phyloP scores from a whole-genome alignment of 2,888 invertebrate species.

The Lutraria lutraria region DNA sequence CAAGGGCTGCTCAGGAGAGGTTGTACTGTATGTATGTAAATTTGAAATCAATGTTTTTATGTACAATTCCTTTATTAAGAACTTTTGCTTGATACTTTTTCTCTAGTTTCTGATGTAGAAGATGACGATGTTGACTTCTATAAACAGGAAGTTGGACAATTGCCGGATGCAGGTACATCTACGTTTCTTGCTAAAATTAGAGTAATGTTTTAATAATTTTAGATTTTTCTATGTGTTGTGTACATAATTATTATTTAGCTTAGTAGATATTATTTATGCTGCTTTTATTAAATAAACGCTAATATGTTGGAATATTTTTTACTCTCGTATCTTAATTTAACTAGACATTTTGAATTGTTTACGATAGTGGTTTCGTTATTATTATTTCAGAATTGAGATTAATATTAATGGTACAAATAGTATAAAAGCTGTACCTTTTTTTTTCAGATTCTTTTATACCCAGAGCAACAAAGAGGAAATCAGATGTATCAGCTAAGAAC shows the following conservation, averaged over 20 bases:
- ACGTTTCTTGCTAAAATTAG: neutral
- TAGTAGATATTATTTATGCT: too few relatives aligned
- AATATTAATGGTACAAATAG: neutral
- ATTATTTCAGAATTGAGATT: neutral
- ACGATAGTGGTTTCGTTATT: too few relatives aligned
- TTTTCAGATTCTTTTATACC: constrained; percentile 51
- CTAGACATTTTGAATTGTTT: too few relatives aligned
- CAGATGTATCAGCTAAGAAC: neutral
- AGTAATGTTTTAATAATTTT: neutral
- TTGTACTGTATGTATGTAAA: too few relatives aligned
- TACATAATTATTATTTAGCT: too few relatives aligned
- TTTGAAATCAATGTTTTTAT: too few relatives aligned
- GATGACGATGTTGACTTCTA: constrained; percentile 94
- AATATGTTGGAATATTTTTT: too few relatives aligned
- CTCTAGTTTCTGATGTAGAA: constrained; percentile 85
- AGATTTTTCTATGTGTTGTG: too few relatives aligned
- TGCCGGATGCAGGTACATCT: constrained; percentile 91
- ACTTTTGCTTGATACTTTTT: neutral
- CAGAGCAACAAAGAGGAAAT: constrained; percentile 38
- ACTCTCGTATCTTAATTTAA: too few relatives aligned
- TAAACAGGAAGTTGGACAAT: constrained; percentile 94
- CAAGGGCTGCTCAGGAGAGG: too few relatives aligned
- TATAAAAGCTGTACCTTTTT: neutral
- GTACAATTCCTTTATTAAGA: neutral
- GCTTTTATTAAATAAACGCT: too few relatives aligned